Conservation (phyloP, 37 sponge, comb jelly and placozoan genomes). For the Chondrilla cf. caribensis region DNA sequence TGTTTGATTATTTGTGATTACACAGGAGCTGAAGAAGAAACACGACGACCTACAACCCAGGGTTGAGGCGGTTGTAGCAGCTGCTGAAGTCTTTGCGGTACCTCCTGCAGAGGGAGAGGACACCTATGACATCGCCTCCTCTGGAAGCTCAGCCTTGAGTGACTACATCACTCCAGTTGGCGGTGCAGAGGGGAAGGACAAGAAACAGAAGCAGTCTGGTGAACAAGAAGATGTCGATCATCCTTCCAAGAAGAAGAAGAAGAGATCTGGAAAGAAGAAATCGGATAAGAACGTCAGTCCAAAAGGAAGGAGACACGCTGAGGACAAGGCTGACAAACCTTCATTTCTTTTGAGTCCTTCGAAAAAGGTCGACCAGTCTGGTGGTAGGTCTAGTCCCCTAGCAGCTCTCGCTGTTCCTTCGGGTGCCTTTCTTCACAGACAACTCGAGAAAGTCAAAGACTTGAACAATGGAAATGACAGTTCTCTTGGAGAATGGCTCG, state of each 20-base stretch:
- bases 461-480: neutral
- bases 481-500: neutral
- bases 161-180: neutral
- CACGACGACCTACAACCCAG: neutral
- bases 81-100: slow-evolving; percentile 14
- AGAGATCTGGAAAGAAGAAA: neutral
- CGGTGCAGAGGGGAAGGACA: neutral
- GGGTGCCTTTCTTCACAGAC: slow-evolving; percentile 3
- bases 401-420: neutral
- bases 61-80: neutral
- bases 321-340: neutral
- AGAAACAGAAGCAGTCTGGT: slow-evolving; percentile 1
- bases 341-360: neutral
- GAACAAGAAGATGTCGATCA: neutral
- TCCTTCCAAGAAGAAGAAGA: neutral
- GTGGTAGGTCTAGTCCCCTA: neutral
- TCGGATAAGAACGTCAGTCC: no score
- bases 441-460: slow-evolving; percentile 2
- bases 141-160: slow-evolving; percentile 14
- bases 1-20: neutral
- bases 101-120: slow-evolving; percentile 14
- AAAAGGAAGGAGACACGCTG: neutral
- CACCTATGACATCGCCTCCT: neutral
- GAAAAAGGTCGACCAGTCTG: neutral
- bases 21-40: neutral